phyloP scores from a whole-genome alignment of 2,113 vertebrate genomes.

The Podarcis raffonei region DNA sequence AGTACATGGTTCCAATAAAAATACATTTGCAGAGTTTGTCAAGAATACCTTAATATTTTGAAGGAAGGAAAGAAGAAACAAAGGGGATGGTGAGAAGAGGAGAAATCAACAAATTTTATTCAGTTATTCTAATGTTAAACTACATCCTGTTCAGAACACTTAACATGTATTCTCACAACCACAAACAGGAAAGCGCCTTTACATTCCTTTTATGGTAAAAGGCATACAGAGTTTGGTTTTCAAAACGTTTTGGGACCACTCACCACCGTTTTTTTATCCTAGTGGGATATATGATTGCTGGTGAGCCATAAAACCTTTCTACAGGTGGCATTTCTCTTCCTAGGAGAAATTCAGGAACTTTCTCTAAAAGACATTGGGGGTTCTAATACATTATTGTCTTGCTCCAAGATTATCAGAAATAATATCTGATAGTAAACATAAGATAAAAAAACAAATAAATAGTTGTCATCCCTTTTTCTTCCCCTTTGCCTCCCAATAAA shows the following conservation, averaged over 20 bases:
- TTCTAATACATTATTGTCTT: too few species aligned
- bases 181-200: not conserved
- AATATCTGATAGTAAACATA: too few species aligned
- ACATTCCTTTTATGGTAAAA: not conserved
- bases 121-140: not conserved
- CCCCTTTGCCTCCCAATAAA: too few species aligned
- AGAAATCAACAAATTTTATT: not conserved
- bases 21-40: conserved; percentile 95
- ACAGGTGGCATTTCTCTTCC: not conserved
- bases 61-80: not conserved
- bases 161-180: not conserved
- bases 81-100: not conserved
- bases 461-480: too few species aligned
- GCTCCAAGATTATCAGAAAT: too few species aligned
- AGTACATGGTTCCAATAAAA: conserved; percentile 92
- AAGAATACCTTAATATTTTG: conserved; percentile 87
- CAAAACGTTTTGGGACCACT: not conserved
- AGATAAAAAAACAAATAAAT: too few species aligned
- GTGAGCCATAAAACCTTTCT: not conserved
- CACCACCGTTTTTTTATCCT: not conserved
- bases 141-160: not conserved
- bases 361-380: not conserved
- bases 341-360: not conserved
- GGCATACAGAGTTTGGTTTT: not conserved
- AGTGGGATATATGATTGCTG: not conserved